phyloP scores from a whole-genome alignment of 1,140 invertebrate genomes.

The Rhagoletis zephyria region DNA sequence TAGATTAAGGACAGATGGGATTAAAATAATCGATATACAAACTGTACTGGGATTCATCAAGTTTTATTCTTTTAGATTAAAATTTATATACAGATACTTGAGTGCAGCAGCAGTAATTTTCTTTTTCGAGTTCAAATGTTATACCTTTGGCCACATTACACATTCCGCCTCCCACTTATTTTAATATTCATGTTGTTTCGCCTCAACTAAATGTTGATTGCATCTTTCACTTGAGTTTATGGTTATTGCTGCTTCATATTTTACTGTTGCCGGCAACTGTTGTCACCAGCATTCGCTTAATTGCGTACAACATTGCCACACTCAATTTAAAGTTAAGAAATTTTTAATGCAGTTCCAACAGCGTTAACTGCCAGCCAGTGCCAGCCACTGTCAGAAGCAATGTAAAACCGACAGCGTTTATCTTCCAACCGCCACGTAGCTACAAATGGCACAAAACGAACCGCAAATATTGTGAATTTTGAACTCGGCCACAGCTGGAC shows the following conservation, averaged over 20 bases:
- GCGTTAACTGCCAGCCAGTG: background rate
- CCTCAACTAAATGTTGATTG: background rate
- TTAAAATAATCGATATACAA: too few species aligned
- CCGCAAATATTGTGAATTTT: slow-evolving; percentile 27
- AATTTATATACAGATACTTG: too few species aligned
- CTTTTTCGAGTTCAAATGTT: too few species aligned
- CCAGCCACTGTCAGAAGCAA: background rate
- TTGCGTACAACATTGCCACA: slow-evolving; percentile 18
- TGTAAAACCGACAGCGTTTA: background rate
- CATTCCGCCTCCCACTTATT: background rate
- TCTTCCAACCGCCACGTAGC: background rate
- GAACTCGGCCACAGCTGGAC: slow-evolving; percentile 5
- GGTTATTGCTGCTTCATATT: background rate
- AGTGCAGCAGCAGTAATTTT: too few species aligned
- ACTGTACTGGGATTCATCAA: too few species aligned
- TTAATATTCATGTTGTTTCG: too few species aligned
- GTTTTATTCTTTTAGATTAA: too few species aligned
- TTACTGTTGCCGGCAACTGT: background rate
- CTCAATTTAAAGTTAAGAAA: slow-evolving; percentile 31
- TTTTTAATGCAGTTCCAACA: slow-evolving; percentile 25
- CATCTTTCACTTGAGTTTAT: background rate
- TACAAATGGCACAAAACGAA: background rate
- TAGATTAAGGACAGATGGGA: too few species aligned
- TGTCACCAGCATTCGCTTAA: slow-evolving; percentile 8
- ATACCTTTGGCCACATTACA: background rate